These are phyloP conservation scores for Pelodytes ibericus DNA, from an alignment of 2,797 vertebrate genomes.

Conservation along the genomic window DNA sequence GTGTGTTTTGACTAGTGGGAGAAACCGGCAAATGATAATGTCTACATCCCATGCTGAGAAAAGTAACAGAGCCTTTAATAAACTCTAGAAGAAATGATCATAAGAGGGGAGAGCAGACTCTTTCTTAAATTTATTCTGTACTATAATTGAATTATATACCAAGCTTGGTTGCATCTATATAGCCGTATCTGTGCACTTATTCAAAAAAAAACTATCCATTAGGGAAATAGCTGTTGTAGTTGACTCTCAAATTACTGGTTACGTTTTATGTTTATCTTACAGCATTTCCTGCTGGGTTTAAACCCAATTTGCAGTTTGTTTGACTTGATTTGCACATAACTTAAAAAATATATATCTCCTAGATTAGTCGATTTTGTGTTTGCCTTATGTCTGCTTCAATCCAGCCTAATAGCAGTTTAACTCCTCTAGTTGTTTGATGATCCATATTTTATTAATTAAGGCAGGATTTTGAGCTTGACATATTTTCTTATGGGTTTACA, in stretches of 20 bases:
- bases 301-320: not conserved
- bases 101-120: not conserved
- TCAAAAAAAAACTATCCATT: slow-evolving; percentile 1
- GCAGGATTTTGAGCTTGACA: too few species aligned
- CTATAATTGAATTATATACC: slow-evolving; percentile 5
- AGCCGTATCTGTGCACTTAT: not conserved
- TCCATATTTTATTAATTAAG: too few species aligned
- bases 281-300: not conserved
- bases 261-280: not conserved
- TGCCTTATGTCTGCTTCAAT: too few species aligned
- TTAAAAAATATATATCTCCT: not conserved
- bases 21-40: not conserved
- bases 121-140: slow-evolving; percentile 8
- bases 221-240: not conserved
- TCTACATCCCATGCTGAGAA: slow-evolving; percentile 1
- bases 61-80: slow-evolving; percentile 1
- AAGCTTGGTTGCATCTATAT: not conserved
- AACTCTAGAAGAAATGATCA: not conserved
- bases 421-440: too few species aligned
- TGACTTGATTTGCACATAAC: not conserved
- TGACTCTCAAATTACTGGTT: not conserved
- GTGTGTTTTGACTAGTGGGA: slow-evolving; percentile 3
- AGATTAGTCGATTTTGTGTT: too few species aligned
- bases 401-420: too few species aligned
- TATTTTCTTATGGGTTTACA: too few species aligned